Percentiles rank a stretch among this genome's conserved stretches.
phyloP scores from a whole-genome alignment of 2,888 invertebrate species.

The Siphlonurus alternatus region DNA sequence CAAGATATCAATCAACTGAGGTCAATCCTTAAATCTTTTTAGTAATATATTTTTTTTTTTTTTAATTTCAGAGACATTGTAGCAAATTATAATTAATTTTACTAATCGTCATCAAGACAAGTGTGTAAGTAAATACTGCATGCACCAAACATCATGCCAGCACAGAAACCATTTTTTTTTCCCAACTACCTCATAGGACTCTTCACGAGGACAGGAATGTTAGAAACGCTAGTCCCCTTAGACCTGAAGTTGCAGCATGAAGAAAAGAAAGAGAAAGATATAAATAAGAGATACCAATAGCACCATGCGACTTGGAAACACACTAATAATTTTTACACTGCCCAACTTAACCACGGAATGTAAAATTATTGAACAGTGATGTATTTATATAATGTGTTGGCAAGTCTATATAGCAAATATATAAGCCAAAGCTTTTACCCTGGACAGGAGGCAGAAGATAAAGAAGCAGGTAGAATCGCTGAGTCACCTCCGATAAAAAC shows the following conservation, averaged over 20 bases:
- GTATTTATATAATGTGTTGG: too few relatives aligned
- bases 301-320: constrained; percentile 11
- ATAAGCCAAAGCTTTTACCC: too few relatives aligned
- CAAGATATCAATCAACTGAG: too few relatives aligned
- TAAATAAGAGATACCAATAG: constrained; percentile 12
- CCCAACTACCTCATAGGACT: constrained; percentile 27
- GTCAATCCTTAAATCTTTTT: too few relatives aligned
- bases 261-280: constrained; percentile 11
- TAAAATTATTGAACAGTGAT: not conserved
- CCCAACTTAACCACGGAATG: not conserved
- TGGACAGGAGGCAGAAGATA: constrained; percentile 12
- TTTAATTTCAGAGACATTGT: too few relatives aligned
- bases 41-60: too few relatives aligned
- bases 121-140: too few relatives aligned
- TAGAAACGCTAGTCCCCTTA: constrained; percentile 26
- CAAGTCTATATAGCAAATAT: too few relatives aligned
- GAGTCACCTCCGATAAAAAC: constrained; percentile 40
- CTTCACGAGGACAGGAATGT: constrained; percentile 24
- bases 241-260: too few relatives aligned
- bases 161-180: too few relatives aligned
- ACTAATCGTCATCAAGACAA: too few relatives aligned
- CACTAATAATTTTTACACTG: not conserved
- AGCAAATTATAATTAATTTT: too few relatives aligned
- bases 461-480: constrained; percentile 1
- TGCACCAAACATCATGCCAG: not conserved